Conservation (phyloP, 2,888 invertebrate genomes). For the Hecatera dysodea region DNA sequence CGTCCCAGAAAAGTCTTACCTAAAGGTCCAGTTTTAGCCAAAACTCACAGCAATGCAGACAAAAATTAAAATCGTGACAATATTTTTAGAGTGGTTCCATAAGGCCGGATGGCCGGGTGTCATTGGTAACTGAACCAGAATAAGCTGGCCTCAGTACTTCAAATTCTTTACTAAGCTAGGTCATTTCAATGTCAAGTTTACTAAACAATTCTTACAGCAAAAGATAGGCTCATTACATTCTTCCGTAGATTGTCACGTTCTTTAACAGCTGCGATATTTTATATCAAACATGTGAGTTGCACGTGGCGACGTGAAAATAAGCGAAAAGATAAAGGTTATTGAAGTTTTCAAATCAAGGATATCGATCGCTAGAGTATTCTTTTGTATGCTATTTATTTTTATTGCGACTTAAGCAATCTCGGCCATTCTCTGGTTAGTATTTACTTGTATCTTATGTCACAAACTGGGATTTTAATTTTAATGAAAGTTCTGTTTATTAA, state of each 20-base stretch:
- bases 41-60: too few relatives aligned
- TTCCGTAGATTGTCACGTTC: constrained; percentile 33
- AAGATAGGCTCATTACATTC: neutral
- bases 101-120: neutral
- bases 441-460: neutral
- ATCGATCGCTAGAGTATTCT: constrained; percentile 25
- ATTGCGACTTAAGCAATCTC: neutral
- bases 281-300: constrained; percentile 31
- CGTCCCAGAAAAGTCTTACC: too few relatives aligned
- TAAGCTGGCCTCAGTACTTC: neutral
- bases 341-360: constrained; percentile 29
- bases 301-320: constrained; percentile 50
- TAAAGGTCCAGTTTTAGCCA: too few relatives aligned
- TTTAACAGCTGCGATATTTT: constrained; percentile 38
- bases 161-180: neutral
- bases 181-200: neutral
- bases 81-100: too few relatives aligned
- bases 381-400: constrained; percentile 9
- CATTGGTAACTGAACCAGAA: neutral
- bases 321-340: constrained; percentile 54
- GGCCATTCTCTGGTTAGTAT: neutral
- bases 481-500: neutral
- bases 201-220: neutral
- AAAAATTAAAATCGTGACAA: too few relatives aligned
- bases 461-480: neutral